Evolutionary conservation across 2,888 invertebrate species (phyloP).

Genomic region (Ichneumon xanthorius): DNA sequence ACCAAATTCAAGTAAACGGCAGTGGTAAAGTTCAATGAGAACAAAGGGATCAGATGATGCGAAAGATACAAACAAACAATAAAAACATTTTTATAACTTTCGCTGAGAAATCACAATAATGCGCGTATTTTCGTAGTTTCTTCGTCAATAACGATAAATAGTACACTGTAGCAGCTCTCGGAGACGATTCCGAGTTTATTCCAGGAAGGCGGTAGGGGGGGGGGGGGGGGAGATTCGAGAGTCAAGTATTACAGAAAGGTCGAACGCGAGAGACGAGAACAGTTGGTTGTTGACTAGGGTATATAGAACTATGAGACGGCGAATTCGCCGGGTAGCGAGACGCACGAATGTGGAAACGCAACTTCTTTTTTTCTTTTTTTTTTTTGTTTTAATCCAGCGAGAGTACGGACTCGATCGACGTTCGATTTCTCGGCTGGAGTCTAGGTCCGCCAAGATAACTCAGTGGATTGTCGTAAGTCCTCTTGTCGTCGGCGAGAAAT

Average conservation of each 20-base stretch:
- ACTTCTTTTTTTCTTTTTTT: conserved; percentile 13
- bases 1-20: conserved; percentile 66
- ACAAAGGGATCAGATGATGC: conserved; percentile 7
- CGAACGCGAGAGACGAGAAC: conserved; percentile 57
- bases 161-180: neutral
- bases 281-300: conserved; percentile 66
- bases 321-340: conserved; percentile 21
- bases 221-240: conserved; percentile 1
- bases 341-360: neutral
- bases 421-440: conserved; percentile 85
- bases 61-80: conserved; percentile 4
- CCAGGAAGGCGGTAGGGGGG: neutral
- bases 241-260: conserved; percentile 23
- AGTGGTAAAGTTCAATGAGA: conserved; percentile 58
- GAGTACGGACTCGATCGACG: conserved; percentile 89
- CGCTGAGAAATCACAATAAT: conserved; percentile 42
- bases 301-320: conserved; percentile 52
- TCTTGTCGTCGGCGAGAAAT: conserved; percentile 86
- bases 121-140: conserved; percentile 20
- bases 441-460: conserved; percentile 90
- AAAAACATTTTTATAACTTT: conserved; percentile 13
- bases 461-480: conserved; percentile 89
- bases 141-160: conserved; percentile 4
- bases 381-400: conserved; percentile 87
- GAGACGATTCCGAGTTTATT: conserved; percentile 9